Conservation (phyloP, 64 coral and sea anemone species). For the Trachythela sp. region DNA sequence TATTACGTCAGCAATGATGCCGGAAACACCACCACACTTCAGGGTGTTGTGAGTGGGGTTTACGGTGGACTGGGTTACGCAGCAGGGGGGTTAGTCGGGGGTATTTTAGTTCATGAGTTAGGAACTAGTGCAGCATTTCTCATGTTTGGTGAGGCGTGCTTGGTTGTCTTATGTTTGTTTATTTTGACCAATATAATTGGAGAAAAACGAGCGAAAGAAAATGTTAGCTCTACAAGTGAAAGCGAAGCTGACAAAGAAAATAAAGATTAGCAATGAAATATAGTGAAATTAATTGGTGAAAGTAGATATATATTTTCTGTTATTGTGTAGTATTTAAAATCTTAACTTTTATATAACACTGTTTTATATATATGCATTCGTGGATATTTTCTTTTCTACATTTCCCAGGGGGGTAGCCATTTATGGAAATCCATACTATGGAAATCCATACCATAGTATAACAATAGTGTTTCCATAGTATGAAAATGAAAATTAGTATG, state of each 20-base stretch:
- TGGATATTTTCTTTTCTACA: too few relatives aligned
- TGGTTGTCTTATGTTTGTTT: slow-evolving; percentile 85
- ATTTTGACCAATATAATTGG: slow-evolving; percentile 69
- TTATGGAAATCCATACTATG: too few relatives aligned
- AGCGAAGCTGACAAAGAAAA: not conserved
- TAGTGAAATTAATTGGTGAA: not conserved
- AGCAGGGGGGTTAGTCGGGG: slow-evolving; percentile 73
- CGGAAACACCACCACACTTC: slow-evolving; percentile 69
- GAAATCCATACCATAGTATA: too few relatives aligned
- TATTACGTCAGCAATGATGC: slow-evolving; percentile 76
- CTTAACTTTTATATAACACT: too few relatives aligned
- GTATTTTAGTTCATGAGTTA: slow-evolving; percentile 84
- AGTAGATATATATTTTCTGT: not conserved
- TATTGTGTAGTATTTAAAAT: too few relatives aligned
- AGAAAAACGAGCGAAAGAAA: slow-evolving; percentile 42
- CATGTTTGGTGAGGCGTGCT: slow-evolving; percentile 82
- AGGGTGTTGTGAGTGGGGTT: slow-evolving; percentile 89
- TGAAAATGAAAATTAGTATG: too few relatives aligned
- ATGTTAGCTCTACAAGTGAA: not conserved
- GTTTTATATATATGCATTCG: too few relatives aligned
- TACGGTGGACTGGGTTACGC: slow-evolving; percentile 91
- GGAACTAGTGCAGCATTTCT: slow-evolving; percentile 92
- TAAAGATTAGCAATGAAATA: not conserved
- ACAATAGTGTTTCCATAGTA: too few relatives aligned
- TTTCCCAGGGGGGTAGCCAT: too few relatives aligned